Conservation (phyloP, 2,797 vertebrate genomes). For the Pagetopsis macropterus region DNA sequence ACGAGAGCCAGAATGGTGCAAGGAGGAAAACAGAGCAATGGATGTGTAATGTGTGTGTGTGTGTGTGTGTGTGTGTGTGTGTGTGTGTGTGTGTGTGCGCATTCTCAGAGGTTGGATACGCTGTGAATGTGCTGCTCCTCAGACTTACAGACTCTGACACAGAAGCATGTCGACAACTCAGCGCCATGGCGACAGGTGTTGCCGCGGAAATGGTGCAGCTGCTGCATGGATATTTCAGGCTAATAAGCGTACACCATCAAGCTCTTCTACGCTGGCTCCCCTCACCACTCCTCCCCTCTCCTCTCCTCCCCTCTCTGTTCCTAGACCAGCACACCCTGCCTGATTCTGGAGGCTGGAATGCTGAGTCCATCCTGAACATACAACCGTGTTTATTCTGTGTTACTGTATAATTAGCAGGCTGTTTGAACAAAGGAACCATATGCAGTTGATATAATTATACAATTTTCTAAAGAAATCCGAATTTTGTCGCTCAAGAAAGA, state of each 20-base stretch:
- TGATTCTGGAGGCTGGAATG: constrained; percentile 28
- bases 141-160: constrained; percentile 70
- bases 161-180: constrained; percentile 73
- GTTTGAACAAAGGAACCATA: constrained; percentile 5
- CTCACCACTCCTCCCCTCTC: background rate
- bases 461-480: background rate
- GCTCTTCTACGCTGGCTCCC: constrained; percentile 11
- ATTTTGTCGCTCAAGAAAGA: background rate
- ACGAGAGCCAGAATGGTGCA: constrained; percentile 21
- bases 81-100: constrained; percentile 5
- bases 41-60: background rate
- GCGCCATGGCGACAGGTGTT: constrained; percentile 80
- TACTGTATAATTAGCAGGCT: constrained; percentile 5
- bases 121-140: constrained; percentile 44
- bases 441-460: background rate
- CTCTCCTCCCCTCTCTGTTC: constrained; percentile 10
- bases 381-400: background rate
- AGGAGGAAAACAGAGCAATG: constrained; percentile 18
- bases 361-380: constrained; percentile 5
- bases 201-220: constrained; percentile 80
- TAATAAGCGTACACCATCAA: constrained; percentile 62
- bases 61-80: background rate
- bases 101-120: constrained; percentile 26
- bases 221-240: constrained; percentile 74
- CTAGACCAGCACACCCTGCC: constrained; percentile 24